phyloP scores from a whole-genome alignment of 2,888 invertebrate genomes.

The Fissipunctia ypsillon region DNA sequence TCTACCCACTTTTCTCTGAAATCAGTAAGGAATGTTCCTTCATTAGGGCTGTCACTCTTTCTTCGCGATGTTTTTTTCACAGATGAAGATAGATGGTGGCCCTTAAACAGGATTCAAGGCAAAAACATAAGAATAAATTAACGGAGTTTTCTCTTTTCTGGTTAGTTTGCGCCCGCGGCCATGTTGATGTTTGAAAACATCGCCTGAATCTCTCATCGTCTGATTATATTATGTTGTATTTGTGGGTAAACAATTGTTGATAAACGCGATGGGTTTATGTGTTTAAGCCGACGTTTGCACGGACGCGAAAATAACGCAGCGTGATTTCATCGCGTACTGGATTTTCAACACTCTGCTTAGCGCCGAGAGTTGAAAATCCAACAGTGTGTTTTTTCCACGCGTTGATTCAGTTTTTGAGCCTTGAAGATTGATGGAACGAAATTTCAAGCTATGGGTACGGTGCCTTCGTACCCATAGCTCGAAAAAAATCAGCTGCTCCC shows the following conservation, averaged over 20 bases:
- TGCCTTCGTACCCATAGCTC: too few relatives aligned
- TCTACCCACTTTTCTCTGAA: constrained; percentile 60
- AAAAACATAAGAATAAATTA: constrained; percentile 72
- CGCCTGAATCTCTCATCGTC: too few relatives aligned
- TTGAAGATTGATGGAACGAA: too few relatives aligned
- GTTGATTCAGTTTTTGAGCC: too few relatives aligned
- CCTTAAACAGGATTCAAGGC: constrained; percentile 64
- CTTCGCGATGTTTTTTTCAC: constrained; percentile 67
- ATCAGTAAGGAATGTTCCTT: constrained; percentile 69
- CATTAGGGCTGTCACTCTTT: constrained; percentile 73
- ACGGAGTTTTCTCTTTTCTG: constrained; percentile 62
- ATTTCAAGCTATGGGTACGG: too few relatives aligned
- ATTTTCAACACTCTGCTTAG: too few relatives aligned
- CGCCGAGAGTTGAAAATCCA: too few relatives aligned
- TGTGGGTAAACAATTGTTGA: background rate
- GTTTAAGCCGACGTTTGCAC: background rate
- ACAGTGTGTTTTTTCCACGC: too few relatives aligned
- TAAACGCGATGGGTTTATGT: background rate
- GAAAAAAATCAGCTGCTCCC: too few relatives aligned
- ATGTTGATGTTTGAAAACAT: constrained; percentile 27
- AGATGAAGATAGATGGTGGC: constrained; percentile 78
- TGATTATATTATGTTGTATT: background rate
- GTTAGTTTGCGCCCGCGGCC: constrained; percentile 19
- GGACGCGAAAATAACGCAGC: too few relatives aligned
- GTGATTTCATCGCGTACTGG: too few relatives aligned